Evolutionary conservation across 2,888 invertebrate genomes (phyloP), one percentile per base, ranked within the genome.

Genomic region (Polia nebulosa): DNA sequence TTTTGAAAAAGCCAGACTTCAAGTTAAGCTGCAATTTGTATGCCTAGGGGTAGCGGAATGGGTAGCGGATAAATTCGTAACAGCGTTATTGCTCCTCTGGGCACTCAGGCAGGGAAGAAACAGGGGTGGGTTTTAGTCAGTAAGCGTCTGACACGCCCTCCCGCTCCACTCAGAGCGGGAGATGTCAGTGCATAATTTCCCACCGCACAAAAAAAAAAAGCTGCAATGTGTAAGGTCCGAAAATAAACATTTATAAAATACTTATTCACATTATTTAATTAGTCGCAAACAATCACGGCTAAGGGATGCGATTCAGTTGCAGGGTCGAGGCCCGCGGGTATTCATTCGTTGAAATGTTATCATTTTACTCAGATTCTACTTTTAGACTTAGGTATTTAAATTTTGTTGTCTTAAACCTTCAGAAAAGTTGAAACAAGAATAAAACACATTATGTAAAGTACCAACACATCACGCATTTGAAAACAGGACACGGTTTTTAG

Each of bases 301-400:
- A 61, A 63, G 59, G 66, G 64, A 82, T 69, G 64, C 61, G 71
- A 70, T 60, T 47, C 55, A 61, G 65, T 66, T 72, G 55, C 34
- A 55, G 49, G 61, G 66, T 53, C 29, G 22, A n/a, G 57, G 64
- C 77, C 63, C 32, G 29, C 60, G 73, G 75, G 8, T 58, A 70
- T 75, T 52, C 66, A 72, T 79, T 82, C 53, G 56, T 81, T 69
- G 58, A 71, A 71, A 76, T 57, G 57, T 70, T 77, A 79, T 80
- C 41, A 77, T 68, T 72, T 78, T 72, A 62, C 34, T 47, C 52
- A 13, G 17, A 45, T 59, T 64, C 27, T 45, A 39, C 27, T 36
- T 58, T 56, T 41, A 53, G 13, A 59, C 17, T 66, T 41, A 6
- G 39, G n/a, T 63, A 62, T 65, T 62, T 51, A 47, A 60, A 66